Percentiles rank a stretch among this genome's conserved stretches.
Evolutionary conservation across 1,140 invertebrate genomes (phyloP).

Genomic region (Leptinotarsa defecta): DNA sequence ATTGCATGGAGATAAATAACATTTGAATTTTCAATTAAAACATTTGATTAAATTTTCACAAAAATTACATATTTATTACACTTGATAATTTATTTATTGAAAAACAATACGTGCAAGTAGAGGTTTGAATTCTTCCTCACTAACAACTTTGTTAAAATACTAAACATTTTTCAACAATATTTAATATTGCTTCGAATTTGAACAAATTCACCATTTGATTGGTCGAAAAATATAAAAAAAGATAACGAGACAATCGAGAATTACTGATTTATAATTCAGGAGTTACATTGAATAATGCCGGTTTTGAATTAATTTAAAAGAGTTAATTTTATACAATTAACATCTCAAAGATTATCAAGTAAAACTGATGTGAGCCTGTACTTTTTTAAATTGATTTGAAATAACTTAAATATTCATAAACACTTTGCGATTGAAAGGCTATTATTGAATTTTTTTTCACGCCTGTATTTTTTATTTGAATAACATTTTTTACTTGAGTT

Average conservation of each 20-base stretch:
- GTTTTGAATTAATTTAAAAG: too few species aligned
- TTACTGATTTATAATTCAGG: not conserved
- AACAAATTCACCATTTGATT: not conserved
- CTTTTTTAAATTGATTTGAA: too few species aligned
- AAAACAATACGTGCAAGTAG: not conserved
- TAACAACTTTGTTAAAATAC: not conserved
- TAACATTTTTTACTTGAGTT: too few species aligned
- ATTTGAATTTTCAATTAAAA: not conserved
- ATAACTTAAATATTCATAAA: too few species aligned
- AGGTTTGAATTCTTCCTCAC: not conserved
- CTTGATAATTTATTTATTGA: not conserved
- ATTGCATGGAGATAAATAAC: constrained; percentile 1
- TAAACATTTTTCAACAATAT: not conserved
- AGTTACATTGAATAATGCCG: too few species aligned
- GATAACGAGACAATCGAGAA: not conserved
- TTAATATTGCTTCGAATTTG: constrained; percentile 3
- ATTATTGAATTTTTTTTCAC: too few species aligned
- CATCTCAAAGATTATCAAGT: too few species aligned
- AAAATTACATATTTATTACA: not conserved
- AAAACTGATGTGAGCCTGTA: too few species aligned
- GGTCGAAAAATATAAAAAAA: constrained; percentile 1
- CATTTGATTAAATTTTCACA: not conserved
- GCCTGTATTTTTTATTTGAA: too few species aligned
- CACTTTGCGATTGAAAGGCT: too few species aligned
- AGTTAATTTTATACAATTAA: too few species aligned